Conservation (phyloP, 53 echinoderm and acorn worm genomes). For the Echinarachnius parma region DNA sequence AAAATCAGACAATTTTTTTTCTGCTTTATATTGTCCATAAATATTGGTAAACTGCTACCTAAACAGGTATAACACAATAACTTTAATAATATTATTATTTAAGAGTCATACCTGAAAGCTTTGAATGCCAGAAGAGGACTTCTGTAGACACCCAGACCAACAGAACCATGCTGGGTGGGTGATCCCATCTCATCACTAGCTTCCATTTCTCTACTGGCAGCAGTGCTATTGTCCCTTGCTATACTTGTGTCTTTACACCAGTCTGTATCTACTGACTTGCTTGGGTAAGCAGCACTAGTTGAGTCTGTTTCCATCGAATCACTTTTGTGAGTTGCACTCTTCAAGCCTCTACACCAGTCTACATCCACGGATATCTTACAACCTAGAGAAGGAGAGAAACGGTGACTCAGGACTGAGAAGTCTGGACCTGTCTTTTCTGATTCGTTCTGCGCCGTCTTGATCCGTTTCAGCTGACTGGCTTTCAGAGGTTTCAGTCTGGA, state of each 20-base stretch:
- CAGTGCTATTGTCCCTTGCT: not conserved
- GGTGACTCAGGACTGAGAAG: not conserved
- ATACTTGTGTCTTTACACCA: not conserved
- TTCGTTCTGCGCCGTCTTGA: slow-evolving; percentile 9
- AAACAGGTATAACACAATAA: too few relatives aligned
- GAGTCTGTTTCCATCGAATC: not conserved
- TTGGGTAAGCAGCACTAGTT: not conserved
- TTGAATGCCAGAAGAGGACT: slow-evolving; percentile 77
- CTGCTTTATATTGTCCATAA: too few relatives aligned
- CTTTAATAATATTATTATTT: too few relatives aligned
- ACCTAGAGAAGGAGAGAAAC: too few relatives aligned
- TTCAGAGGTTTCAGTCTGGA: not conserved
- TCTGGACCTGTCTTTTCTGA: slow-evolving; percentile 11
- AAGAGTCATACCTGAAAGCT: slow-evolving; percentile 87
- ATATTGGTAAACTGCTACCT: too few relatives aligned
- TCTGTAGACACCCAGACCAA: slow-evolving; percentile 39
- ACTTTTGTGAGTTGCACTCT: too few relatives aligned
- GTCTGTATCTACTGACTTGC: not conserved
- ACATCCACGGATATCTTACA: not conserved
- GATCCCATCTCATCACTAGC: not conserved
- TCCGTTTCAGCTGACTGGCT: slow-evolving; percentile 1
- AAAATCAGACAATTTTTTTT: too few relatives aligned
- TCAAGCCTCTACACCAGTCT: slow-evolving; percentile 43
- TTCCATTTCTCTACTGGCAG: not conserved
- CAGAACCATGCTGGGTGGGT: not conserved